A percentile compares a stretch with the other conserved stretches of the same genome.
Evolutionary conservation across 1,140 invertebrate species (phyloP).

Genomic region (Harpegnathos saltator): DNA sequence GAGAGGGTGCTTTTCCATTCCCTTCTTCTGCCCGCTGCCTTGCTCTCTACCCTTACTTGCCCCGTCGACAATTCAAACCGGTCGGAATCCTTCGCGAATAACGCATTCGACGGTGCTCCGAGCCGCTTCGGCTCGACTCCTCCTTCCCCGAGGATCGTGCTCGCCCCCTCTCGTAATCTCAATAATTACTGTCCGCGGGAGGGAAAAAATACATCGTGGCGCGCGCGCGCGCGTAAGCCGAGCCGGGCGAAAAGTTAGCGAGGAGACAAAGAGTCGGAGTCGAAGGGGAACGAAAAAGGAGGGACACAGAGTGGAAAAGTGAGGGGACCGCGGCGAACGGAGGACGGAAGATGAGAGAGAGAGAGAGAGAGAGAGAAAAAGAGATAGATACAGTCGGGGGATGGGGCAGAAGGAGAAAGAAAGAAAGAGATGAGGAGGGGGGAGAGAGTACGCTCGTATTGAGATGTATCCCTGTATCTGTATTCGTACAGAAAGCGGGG

Average conservation of each 20-base stretch:
- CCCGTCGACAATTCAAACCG: constrained; percentile 4
- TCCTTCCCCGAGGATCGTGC: not conserved
- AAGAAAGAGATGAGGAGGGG: constrained; percentile 37
- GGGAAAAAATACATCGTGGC: constrained; percentile 25
- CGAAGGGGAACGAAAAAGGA: constrained; percentile 6
- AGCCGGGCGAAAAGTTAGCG: constrained; percentile 12
- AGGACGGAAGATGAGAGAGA: constrained; percentile 6
- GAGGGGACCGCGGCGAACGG: not conserved
- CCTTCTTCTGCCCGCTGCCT: too few relatives aligned
- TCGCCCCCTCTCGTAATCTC: not conserved
- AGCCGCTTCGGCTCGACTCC: not conserved
- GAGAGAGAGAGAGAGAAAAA: constrained; percentile 18
- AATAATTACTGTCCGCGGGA: constrained; percentile 38
- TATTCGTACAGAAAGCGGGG: constrained; percentile 62
- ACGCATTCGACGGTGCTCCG: not conserved
- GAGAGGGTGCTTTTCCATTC: not conserved
- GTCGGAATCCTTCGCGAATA: not conserved
- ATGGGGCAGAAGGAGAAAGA: not conserved
- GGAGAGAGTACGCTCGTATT: constrained; percentile 69
- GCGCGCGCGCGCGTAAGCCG: constrained; percentile 19
- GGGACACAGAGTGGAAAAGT: constrained; percentile 28
- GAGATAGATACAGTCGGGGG: not conserved
- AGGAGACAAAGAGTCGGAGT: constrained; percentile 61
- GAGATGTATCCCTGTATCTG: constrained; percentile 79
- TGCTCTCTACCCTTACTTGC: too few relatives aligned